Conservation (phyloP, 2,113 vertebrate species). For the Alligator mississippiensis region DNA sequence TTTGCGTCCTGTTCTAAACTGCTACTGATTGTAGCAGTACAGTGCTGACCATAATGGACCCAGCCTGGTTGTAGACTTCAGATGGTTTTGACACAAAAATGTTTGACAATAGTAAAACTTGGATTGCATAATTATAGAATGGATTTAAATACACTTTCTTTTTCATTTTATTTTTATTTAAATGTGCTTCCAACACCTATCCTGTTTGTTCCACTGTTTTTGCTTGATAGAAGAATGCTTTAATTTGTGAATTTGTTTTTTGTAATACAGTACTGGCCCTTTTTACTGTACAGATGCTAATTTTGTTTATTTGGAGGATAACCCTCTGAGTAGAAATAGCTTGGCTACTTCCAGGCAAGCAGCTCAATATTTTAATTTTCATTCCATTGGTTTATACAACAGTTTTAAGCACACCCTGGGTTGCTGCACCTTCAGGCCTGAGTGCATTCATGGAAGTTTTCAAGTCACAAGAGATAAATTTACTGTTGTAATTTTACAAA, state of each 20-base stretch:
- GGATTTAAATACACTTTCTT: background rate
- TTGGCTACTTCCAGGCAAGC: background rate
- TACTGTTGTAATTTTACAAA: accelerated
- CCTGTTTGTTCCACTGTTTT: background rate
- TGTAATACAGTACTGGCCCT: slow-evolving; percentile 12
- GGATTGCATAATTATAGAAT: background rate
- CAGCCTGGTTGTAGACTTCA: background rate
- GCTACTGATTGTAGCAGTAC: background rate
- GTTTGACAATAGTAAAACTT: background rate
- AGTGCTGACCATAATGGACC: background rate
- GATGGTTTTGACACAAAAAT: background rate
- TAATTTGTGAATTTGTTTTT: slow-evolving; percentile 2
- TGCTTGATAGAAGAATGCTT: slow-evolving; percentile 30
- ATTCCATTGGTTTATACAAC: background rate
- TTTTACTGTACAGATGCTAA: background rate
- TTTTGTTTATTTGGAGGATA: too few species aligned
- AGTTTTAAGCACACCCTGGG: background rate
- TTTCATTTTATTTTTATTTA: background rate
- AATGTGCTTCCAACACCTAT: background rate
- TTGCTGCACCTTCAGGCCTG: background rate
- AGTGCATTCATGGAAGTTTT: background rate
- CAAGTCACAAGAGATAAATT: background rate
- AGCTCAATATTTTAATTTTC: background rate
- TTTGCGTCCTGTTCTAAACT: accelerated
- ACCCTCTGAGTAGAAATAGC: background rate